Base-by-base conservation (phyloP, 2,888 invertebrate genomes). In the Andrena minutula region DNA sequence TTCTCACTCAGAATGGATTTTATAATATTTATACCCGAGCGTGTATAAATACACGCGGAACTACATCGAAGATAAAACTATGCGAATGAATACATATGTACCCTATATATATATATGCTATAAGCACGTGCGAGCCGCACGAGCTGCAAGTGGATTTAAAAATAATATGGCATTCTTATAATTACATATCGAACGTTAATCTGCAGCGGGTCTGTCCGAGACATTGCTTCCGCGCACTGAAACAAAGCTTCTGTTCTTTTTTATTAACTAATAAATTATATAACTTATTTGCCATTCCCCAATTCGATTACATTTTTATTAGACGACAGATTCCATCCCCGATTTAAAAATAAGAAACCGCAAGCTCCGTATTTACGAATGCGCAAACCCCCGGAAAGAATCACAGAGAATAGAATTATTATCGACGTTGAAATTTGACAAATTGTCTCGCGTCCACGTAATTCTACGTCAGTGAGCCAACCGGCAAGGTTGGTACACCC, bases 401-500 rank as follows among this genome's bases (percentile, higher is more conserved):
- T 23, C 41, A 16, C 41, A 16, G 16, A 41, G 41, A 41, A 41
- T 41, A 41, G 41, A 41, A 41, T 41, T 41, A 41, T 41, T 41
- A n/a, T 47, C n/a, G 58, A 30, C 16, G 30, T 58, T 23, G 8
- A 64, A 68, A 68, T 56, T 72, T 51, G 49, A 73, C 49, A 80
- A 41, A 7, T 51, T 5, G 7, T 10, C 35, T 65, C n/a, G 49
- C 16, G 47, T 60, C 58, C 8, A 26, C 32, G 26, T 32, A 30
- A 28, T 64, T 56, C 4, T 26, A 56, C 6, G 2, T 32, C 53
- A 51, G 28, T 30, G 26, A 28, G 58, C 20, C 26, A 51, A 3
- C 8, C 20, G 28, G 26, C 30, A 47, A 72, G 47, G 83, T 82
- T 82, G 83, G 81, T 51, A 80, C 66, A 72, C 71, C 60, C 69